Conservation (phyloP, 2,888 invertebrate genomes). For the Ornithoptera priamus region DNA sequence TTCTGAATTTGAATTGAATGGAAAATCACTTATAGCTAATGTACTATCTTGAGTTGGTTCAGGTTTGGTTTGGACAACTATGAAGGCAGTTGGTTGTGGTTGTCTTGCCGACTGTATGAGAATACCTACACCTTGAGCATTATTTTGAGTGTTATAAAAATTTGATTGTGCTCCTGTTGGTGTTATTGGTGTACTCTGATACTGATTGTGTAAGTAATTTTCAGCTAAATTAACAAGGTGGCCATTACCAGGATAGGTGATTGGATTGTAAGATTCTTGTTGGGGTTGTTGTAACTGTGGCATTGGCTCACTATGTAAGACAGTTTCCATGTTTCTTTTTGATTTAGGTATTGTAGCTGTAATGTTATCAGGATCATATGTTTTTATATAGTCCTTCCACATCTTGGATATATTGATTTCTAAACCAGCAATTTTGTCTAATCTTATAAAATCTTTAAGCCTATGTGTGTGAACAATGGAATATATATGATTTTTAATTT, state of each 20-base stretch:
- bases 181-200: constrained; percentile 63
- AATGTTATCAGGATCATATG: constrained; percentile 76
- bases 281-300: constrained; percentile 43
- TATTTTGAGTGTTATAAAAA: constrained; percentile 71
- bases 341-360: constrained; percentile 73
- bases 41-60: constrained; percentile 60
- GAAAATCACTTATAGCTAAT: constrained; percentile 52
- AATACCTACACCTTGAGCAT: constrained; percentile 69
- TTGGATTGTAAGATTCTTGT: constrained; percentile 60
- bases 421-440: constrained; percentile 77
- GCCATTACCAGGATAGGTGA: constrained; percentile 71
- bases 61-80: constrained; percentile 68
- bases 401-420: constrained; percentile 80
- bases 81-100: constrained; percentile 65
- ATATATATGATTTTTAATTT: constrained; percentile 78
- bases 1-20: constrained; percentile 49
- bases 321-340: constrained; percentile 60
- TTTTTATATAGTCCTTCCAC: constrained; percentile 80
- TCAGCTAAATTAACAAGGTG: constrained; percentile 74
- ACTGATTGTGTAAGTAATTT: constrained; percentile 75
- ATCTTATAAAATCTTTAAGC: constrained; percentile 74
- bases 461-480: constrained; percentile 76
- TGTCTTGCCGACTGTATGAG: constrained; percentile 64
- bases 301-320: constrained; percentile 47
- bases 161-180: constrained; percentile 57